phyloP scores from a whole-genome alignment of 1,140 invertebrate species.

The Papilio helenus region DNA sequence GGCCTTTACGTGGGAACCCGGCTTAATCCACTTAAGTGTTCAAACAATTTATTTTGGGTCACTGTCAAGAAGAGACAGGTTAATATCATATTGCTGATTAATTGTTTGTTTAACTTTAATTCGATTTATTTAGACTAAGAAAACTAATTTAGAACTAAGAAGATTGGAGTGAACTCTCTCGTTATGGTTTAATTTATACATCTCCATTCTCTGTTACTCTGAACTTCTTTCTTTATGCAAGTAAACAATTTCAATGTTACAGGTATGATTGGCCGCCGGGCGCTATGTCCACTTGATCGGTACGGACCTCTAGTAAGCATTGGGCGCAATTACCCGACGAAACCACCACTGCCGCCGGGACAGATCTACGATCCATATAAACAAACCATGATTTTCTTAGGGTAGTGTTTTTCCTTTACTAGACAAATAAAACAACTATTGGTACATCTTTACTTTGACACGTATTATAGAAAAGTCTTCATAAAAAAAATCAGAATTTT shows the following conservation, averaged over 20 bases:
- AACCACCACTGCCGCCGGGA: conserved; percentile 61
- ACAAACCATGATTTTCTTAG: conserved; percentile 74
- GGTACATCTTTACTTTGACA: no score
- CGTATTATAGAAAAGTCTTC: no score
- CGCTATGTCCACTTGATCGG: conserved; percentile 61
- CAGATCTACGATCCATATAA: conserved; percentile 76
- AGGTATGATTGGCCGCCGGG: conserved; percentile 72
- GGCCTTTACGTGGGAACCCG: neutral
- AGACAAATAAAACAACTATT: neutral
- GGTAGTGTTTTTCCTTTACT: conserved; percentile 54
- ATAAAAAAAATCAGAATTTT: no score
- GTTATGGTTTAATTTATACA: no score
- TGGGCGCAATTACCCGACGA: conserved; percentile 60
- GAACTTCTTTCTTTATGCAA: no score
- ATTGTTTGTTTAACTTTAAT: neutral
- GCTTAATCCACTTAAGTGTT: conserved; percentile 3
- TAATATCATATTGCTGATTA: conserved; percentile 11
- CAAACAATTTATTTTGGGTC: neutral
- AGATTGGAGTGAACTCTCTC: no score
- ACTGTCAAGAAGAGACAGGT: neutral
- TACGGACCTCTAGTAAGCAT: conserved; percentile 68
- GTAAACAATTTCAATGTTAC: conserved; percentile 19
- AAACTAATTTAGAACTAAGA: no score
- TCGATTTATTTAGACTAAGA: no score
- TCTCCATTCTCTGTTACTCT: no score